Evolutionary conservation across 1,140 invertebrate genomes (phyloP), one percentile per base, ranked within the genome.

Genomic region (Bombus sylvicola): DNA sequence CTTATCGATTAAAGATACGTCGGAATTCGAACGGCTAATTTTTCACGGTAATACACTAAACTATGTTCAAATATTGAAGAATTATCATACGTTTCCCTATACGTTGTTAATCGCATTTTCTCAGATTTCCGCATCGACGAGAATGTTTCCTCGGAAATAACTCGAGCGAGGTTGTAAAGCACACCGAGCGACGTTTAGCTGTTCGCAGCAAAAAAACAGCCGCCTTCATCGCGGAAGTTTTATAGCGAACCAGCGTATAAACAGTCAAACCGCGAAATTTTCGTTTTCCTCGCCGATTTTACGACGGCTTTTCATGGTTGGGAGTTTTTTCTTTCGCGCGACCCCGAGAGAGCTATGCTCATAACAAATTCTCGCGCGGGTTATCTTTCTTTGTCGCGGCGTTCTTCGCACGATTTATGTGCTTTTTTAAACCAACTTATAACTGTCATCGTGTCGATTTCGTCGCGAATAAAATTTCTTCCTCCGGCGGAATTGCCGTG

Each of bases 401-500:
- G 25, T 22, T 12, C 41, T 13, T 5, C 28, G 22, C 78, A 28
- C 41, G 71, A 66, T 39, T 82, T 82, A 82, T 43, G 71, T 64
- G 31, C 18, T 59, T 25, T 31, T 75, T 83, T 53, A n/a, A 73
- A 59, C 37, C 68, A 53, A 59, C 53, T 73, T 69, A 69, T 73
- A 81, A 73, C 79, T 37, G 39, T 73, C 69, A 43, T 34, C 53
- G 53, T 37, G 64, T 68, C 78, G 64, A 80, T 80, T 64, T 22
- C 9, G 41, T 25, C 68, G 34, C 68, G 79, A 81, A 83, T 77
- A 83, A 76, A 75, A 76, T 83, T 80, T 69, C 64, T 69, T 13
- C 77, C 18, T 13, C 9, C 39, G 18, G 62, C 28, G 62, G 41
- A 13, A 68, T 68, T 79, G 31, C 41, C 31, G 25, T 8, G 64